Base-by-base conservation (phyloP, 1,140 invertebrate species). In the Lordiphosa collinella region DNA sequence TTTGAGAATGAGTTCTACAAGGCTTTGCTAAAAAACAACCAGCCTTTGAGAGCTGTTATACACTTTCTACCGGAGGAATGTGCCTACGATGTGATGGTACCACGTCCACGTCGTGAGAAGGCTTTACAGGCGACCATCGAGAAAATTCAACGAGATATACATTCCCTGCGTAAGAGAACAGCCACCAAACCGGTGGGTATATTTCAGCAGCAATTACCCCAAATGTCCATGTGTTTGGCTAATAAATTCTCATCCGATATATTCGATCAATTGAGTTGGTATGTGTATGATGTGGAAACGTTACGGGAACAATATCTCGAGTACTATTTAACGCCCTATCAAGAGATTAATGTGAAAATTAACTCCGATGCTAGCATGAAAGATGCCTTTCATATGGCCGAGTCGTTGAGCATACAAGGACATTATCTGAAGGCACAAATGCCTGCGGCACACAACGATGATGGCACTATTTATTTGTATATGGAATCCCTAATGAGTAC, bases 261-360 rank as follows among this genome's bases (percentile, higher is more conserved):
- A 3, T 88, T 79, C 25, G 57, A 84, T 56, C 80, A 88, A 60
- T 46, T 88, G 0, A 70, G 51, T 6, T 86, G 74, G 66, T 86
- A 55, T 41, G 14, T 86, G 11, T 88, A 86, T 41, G 86, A 88
- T 53, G 44, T 86, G 11, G 73, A 88, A 9, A 59, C 57, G 6
- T 31, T 88, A 11, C 18, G 63, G 5, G 52, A 88, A 6, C 66
- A 82, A 36, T 88, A 88, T 37, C 22, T 51, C 2, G n/a, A 47
- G 1, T 88, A 62, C 18, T 88, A 88, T 55, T 32, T 73, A 1
- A 57, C 60, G 5, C 72, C 69, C 0, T 88, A 48, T 32, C 11
- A 52, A 3, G 46, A 64, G 48, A 76, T 53, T 10, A 54, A 88
- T 50, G 60, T 88, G 0, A 55, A 47, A 35, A 71, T 88, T 62